These are phyloP conservation scores for Nanorana parkeri DNA, from an alignment of 2,113 vertebrate genomes.

Conservation along the genomic window DNA sequence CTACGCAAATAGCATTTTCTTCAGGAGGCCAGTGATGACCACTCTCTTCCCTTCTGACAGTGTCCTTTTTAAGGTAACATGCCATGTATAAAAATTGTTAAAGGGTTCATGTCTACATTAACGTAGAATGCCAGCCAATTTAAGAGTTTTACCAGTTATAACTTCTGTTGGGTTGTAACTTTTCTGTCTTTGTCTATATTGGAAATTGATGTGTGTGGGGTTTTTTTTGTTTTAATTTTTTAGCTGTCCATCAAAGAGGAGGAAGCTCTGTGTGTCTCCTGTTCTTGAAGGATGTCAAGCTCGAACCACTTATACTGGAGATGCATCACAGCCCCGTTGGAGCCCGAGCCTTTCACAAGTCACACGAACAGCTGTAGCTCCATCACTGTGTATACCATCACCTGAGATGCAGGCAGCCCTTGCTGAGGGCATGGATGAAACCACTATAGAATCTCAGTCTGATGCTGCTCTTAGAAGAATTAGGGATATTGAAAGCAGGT, in stretches of 20 bases:
- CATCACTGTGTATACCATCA: neutral
- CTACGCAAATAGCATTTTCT: too few relatives aligned
- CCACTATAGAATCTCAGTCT: neutral
- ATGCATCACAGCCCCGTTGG: constrained; percentile 1
- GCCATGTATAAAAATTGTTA: too few relatives aligned
- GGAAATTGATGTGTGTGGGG: too few relatives aligned
- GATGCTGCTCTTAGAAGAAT: constrained; percentile 10
- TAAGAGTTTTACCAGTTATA: too few relatives aligned
- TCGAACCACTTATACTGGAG: neutral
- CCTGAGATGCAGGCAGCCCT: neutral
- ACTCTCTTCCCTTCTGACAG: too few relatives aligned
- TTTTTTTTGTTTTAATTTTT: too few relatives aligned
- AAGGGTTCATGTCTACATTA: too few relatives aligned
- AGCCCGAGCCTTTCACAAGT: neutral
- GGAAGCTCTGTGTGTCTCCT: neutral
- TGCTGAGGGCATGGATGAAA: constrained; percentile 43
- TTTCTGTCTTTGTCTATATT: too few relatives aligned
- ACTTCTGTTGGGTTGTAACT: too few relatives aligned
- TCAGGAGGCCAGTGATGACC: too few relatives aligned
- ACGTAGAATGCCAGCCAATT: too few relatives aligned
- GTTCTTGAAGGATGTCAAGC: neutral
- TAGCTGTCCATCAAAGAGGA: constrained; percentile 34
- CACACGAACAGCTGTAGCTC: neutral
- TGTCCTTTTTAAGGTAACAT: too few relatives aligned
- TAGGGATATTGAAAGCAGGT: constrained; percentile 45